These are phyloP conservation scores for Tineola bisselliella DNA, from an alignment of 2,888 invertebrate genomes.

Conservation along the genomic window DNA sequence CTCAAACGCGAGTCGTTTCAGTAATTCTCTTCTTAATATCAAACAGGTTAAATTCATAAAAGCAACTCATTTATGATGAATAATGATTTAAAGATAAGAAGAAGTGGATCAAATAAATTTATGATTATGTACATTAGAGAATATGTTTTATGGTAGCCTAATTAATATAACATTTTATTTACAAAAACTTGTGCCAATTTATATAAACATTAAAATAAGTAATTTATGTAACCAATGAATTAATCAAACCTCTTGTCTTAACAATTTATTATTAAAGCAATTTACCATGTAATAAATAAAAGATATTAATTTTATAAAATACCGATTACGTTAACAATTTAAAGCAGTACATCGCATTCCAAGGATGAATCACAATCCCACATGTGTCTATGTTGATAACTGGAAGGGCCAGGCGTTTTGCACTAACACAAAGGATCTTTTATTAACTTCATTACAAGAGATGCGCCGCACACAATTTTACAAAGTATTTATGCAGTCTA, in stretches of 20 bases:
- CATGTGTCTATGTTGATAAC: not conserved
- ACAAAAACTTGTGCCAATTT: too few relatives aligned
- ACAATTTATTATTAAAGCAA: too few relatives aligned
- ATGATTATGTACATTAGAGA: not conserved
- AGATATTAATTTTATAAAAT: too few relatives aligned
- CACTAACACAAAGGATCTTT: conserved; percentile 3
- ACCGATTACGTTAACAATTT: not conserved
- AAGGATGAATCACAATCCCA: conserved; percentile 4
- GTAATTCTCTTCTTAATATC: not conserved
- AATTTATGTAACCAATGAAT: too few relatives aligned
- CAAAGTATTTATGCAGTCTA: too few relatives aligned
- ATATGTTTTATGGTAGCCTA: too few relatives aligned
- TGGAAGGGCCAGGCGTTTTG: not conserved
- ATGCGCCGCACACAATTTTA: not conserved
- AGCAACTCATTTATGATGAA: not conserved
- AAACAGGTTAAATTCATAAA: not conserved
- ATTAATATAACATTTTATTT: too few relatives aligned
- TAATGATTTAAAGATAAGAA: not conserved
- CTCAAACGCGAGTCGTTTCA: not conserved
- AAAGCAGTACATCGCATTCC: not conserved
- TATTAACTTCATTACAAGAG: not conserved
- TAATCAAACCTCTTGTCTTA: too few relatives aligned
- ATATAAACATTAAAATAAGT: too few relatives aligned
- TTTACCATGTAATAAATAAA: too few relatives aligned
- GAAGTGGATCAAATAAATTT: not conserved